A percentile compares a stretch with the other conserved stretches of the same genome.
phyloP scores from a whole-genome alignment of 2,113 vertebrate species.

The Astatoreochromis straeleni region DNA sequence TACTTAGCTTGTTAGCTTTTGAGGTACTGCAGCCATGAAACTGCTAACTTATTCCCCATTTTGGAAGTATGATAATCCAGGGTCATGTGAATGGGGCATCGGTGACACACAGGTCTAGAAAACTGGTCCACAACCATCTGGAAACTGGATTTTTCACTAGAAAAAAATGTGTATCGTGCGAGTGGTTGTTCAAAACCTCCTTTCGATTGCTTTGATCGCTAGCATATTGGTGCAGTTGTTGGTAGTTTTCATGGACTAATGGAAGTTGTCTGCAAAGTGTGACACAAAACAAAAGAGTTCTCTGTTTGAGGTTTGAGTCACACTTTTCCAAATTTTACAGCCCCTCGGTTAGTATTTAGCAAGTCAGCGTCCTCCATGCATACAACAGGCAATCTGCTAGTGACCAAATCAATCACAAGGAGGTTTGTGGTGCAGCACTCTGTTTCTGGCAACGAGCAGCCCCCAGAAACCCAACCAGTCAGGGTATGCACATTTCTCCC shows the following conservation, averaged over 20 bases:
- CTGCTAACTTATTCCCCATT: background rate
- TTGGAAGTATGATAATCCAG: background rate
- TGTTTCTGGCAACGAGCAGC: background rate
- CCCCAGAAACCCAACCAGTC: background rate
- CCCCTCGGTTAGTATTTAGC: background rate
- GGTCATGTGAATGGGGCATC: background rate
- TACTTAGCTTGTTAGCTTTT: background rate
- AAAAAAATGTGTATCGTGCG: background rate
- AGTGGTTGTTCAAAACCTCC: background rate
- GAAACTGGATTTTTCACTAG: background rate
- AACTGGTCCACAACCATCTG: background rate
- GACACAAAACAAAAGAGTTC: background rate
- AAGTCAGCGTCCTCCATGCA: background rate
- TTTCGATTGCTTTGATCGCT: background rate
- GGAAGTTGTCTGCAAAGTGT: background rate
- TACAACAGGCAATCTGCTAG: background rate
- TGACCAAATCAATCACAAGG: background rate
- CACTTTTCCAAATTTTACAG: background rate
- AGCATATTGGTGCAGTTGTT: background rate
- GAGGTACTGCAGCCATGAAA: background rate
- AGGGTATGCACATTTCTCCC: background rate
- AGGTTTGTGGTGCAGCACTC: background rate
- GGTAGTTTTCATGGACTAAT: background rate
- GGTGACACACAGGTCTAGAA: background rate
- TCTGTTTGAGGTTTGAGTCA: background rate